These are phyloP conservation scores for Coelinius sp. DNA, from an alignment of 2,888 invertebrate genomes.

Conservation along the genomic window DNA sequence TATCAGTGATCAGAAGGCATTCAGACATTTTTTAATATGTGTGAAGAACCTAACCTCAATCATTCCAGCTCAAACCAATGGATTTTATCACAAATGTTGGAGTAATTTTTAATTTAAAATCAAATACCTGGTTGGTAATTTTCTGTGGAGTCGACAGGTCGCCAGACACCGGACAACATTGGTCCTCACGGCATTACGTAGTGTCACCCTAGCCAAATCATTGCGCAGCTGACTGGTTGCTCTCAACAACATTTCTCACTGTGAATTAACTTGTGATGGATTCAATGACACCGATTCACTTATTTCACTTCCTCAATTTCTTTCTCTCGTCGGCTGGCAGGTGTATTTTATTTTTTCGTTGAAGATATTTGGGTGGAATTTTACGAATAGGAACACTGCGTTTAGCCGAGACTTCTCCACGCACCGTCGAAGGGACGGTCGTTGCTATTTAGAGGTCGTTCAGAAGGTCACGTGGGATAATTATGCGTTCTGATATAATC, in stretches of 20 bases:
- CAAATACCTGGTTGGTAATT: slow-evolving; percentile 74
- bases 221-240: slow-evolving; percentile 79
- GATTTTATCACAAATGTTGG: neutral
- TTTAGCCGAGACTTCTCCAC: slow-evolving; percentile 17
- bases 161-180: slow-evolving; percentile 76
- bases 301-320: neutral
- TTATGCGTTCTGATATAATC: neutral
- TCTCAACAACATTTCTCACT: slow-evolving; percentile 75
- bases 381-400: slow-evolving; percentile 28
- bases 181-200: slow-evolving; percentile 75
- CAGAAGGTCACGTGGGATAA: slow-evolving; percentile 65
- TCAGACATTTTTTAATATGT: neutral
- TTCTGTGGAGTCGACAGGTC: slow-evolving; percentile 76
- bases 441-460: slow-evolving; percentile 64
- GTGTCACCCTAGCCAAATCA: slow-evolving; percentile 77
- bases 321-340: neutral
- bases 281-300: neutral
- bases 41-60: slow-evolving; percentile 46
- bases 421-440: slow-evolving; percentile 38
- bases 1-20: neutral
- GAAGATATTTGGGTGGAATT: slow-evolving; percentile 6
- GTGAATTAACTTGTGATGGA: slow-evolving; percentile 1
- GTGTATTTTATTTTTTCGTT: slow-evolving; percentile 1
- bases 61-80: neutral
- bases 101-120: neutral